A percentile compares a stretch with the other conserved stretches of the same genome.
Conservation (phyloP, 2,888 invertebrate genomes). For the Melieria picta region DNA sequence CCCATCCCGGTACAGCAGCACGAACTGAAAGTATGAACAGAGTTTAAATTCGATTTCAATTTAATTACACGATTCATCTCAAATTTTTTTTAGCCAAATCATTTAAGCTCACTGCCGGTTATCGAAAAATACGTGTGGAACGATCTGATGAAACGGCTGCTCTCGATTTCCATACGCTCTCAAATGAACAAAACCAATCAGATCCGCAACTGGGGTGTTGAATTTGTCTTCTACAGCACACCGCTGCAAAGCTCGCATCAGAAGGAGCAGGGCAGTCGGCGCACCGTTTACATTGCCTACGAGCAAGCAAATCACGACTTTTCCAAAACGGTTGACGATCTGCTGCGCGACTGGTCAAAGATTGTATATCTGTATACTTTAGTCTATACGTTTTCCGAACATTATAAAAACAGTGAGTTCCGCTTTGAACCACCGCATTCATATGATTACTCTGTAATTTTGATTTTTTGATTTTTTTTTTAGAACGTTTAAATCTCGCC, state of each 20-base stretch:
- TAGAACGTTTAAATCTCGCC: constrained; percentile 73
- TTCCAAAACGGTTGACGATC: constrained; percentile 82
- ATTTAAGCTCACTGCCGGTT: constrained; percentile 48
- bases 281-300: constrained; percentile 90
- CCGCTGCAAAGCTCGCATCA: constrained; percentile 82
- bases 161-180: constrained; percentile 85
- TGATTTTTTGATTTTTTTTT: no score
- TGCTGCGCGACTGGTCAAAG: constrained; percentile 92
- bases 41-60: neutral
- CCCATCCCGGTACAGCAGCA: constrained; percentile 67
- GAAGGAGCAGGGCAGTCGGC: constrained; percentile 85
- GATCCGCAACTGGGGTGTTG: constrained; percentile 86
- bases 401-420: constrained; percentile 76
- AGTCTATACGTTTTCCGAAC: constrained; percentile 83
- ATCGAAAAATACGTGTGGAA: constrained; percentile 71
- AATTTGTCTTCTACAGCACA: constrained; percentile 87
- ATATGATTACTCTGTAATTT: constrained; percentile 16
- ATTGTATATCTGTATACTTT: constrained; percentile 90
- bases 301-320: constrained; percentile 88
- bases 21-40: constrained; percentile 42
- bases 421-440: neutral
- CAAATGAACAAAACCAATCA: constrained; percentile 79
- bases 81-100: constrained; percentile 20
- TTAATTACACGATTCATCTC: neutral
- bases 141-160: constrained; percentile 78